Conservation (phyloP, 2,797 vertebrate genomes). For the Stomatorhinus walkeri region DNA sequence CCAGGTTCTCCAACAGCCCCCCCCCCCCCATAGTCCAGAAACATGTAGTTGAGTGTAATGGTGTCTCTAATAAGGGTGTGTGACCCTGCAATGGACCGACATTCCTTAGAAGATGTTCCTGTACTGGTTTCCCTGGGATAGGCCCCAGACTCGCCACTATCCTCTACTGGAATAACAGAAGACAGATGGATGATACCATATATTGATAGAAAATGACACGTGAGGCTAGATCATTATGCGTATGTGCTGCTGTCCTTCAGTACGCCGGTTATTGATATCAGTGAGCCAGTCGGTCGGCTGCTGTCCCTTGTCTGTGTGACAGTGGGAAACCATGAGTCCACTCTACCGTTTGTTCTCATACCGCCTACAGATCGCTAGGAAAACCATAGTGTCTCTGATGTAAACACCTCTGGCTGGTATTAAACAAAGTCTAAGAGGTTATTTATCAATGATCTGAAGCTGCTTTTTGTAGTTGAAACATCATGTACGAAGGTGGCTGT, state of each 20-base stretch:
- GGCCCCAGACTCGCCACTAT: not conserved
- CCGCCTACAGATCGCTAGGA: not conserved
- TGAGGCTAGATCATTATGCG: not conserved
- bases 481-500: not conserved
- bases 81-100: not conserved
- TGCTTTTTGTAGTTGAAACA: not conserved
- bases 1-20: not conserved
- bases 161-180: not conserved
- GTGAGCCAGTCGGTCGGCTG: not conserved
- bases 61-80: not conserved
- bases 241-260: not conserved
- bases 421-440: not conserved
- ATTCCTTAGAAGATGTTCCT: not conserved
- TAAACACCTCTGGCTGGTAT: not conserved
- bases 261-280: not conserved
- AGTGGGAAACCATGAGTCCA: not conserved
- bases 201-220: not conserved
- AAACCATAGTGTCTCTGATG: not conserved
- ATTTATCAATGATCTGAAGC: not conserved
- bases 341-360: not conserved
- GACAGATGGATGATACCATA: not conserved
- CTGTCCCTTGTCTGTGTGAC: not conserved
- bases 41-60: not conserved
- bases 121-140: not conserved
- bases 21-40: not conserved